phyloP scores from a whole-genome alignment of 2,888 invertebrate species.

The Parnassius apollo region DNA sequence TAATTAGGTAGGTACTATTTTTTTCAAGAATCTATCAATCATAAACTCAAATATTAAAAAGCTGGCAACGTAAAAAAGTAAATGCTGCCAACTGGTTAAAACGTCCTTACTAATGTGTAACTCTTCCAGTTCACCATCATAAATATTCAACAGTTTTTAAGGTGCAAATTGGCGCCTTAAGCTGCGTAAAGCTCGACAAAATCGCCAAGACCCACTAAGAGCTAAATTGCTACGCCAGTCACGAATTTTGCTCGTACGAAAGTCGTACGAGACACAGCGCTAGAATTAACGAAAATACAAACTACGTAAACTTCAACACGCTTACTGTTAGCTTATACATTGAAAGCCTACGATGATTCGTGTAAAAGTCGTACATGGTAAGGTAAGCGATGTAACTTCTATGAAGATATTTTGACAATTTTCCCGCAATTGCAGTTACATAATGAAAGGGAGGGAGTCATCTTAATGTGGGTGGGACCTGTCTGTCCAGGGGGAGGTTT shows the following conservation, averaged over 20 bases:
- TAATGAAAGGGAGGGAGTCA: constrained; percentile 43
- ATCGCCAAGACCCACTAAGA: constrained; percentile 37
- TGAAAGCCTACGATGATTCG: constrained; percentile 4
- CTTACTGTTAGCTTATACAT: constrained; percentile 1
- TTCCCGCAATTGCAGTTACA: constrained; percentile 15
- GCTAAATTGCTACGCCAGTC: constrained; percentile 66
- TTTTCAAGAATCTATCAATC: no score
- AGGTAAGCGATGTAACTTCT: constrained; percentile 10
- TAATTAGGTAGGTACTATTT: no score
- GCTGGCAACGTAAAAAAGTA: no score
- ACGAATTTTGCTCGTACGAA: constrained; percentile 59
- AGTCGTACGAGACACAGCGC: constrained; percentile 68
- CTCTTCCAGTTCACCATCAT: background rate
- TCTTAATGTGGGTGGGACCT: constrained; percentile 67
- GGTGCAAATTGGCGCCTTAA: constrained; percentile 28
- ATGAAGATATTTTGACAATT: constrained; percentile 11
- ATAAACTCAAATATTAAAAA: no score
- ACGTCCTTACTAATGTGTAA: no score
- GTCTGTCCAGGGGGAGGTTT: constrained; percentile 36
- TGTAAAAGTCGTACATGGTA: background rate
- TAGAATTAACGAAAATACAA: constrained; percentile 43
- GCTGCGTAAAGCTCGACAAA: constrained; percentile 17
- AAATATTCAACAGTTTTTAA: constrained; percentile 25
- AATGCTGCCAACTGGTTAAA: no score
- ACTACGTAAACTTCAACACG: constrained; percentile 2